Evolutionary conservation across 2,888 invertebrate species (phyloP), one percentile per base, ranked within the genome.

Genomic region (Leucoptera coffeella): DNA sequence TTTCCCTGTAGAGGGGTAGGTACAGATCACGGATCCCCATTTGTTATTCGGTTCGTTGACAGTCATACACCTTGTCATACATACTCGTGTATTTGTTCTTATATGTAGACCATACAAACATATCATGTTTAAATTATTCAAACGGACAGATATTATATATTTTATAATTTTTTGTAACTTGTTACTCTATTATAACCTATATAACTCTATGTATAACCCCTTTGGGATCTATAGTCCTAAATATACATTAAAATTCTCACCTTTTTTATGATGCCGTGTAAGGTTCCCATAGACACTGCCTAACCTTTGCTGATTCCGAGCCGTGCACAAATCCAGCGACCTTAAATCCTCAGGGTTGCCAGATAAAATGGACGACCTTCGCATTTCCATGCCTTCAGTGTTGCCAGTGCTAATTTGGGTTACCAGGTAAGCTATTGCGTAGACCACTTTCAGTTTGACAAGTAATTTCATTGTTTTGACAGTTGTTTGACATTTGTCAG

Each of bases 391-490:
- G 39, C 60, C 62, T 46, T 50, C 50, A 21, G 57, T 61, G 42
- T 60, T 61, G 47, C 58, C 58, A 34, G 62, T 38, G 40, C 56
- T 57, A 51, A 67, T 59, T 26, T 67, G 49, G 42, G 67, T 47
- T 29, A 69, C 47, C 47, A 67, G 53, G 45, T 65, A 42, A 44
- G 55, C n/a, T n/a, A n/a, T 51, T 32, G 58, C 61, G 40, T 64
- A 67, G 47, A 67, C 51, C 56, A 67, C 45, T 52, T 64, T 61
- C 22, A 64, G 58, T 57, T 58, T 58, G 57, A 53, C 59, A 57
- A 58, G 57, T 57, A 55, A 61, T 60, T 53, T 56, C 69, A 69
- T 69, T 60, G 65, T 67, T 60, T 61, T 64, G 64, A 58, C 60
- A 65, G 67, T 53, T 25, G 17, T 33, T 35, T 40, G 40, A 36